These are phyloP conservation scores for Atta cephalotes DNA, from an alignment of 1,140 invertebrate genomes.

Conservation along the genomic window DNA sequence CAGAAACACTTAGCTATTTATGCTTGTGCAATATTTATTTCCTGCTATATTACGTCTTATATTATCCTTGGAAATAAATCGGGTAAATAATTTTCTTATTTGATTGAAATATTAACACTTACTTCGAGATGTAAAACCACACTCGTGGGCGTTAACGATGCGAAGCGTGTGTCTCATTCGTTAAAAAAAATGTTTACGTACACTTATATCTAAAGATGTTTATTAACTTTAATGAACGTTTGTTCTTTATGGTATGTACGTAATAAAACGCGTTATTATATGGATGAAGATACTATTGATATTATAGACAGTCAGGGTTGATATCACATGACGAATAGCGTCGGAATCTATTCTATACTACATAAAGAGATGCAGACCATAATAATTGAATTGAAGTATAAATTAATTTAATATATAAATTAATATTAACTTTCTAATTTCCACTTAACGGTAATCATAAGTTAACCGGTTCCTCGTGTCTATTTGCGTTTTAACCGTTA, in stretches of 20 bases:
- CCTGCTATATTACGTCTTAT: neutral
- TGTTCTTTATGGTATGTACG: neutral
- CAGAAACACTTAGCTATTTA: neutral
- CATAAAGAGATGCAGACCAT: neutral
- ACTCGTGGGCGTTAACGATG: neutral
- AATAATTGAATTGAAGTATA: slow-evolving; percentile 20
- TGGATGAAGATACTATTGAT: neutral
- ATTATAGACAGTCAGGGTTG: neutral
- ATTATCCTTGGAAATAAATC: slow-evolving; percentile 15
- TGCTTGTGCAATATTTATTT: slow-evolving; percentile 10
- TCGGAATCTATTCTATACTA: slow-evolving; percentile 12
- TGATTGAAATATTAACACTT: slow-evolving; percentile 5
- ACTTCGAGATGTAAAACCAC: neutral
- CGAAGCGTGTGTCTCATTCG: slow-evolving; percentile 8
- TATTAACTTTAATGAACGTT: slow-evolving; percentile 50
- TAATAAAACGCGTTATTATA: slow-evolving; percentile 35
- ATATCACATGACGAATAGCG: neutral
- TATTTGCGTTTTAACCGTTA: neutral
- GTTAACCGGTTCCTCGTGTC: neutral
- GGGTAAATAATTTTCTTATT: neutral
- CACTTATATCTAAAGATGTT: neutral
- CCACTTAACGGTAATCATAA: neutral
- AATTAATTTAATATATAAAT: neutral
- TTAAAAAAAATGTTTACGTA: slow-evolving; percentile 45
- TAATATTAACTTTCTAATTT: neutral